Evolutionary conservation across 2,113 vertebrate genomes (phyloP).

Genomic region (Pedetes capensis): DNA sequence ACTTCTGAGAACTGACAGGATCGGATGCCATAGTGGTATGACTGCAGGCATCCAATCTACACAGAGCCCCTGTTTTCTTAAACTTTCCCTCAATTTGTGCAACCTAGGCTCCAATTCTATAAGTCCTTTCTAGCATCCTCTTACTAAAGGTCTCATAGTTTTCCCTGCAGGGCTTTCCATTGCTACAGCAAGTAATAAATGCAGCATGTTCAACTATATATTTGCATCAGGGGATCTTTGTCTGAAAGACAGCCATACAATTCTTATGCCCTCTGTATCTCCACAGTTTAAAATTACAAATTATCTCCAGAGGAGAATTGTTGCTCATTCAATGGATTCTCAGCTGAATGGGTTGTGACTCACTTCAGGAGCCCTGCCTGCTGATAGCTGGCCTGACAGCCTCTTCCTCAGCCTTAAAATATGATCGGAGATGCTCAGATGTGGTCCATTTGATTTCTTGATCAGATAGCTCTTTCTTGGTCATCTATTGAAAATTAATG

Average conservation of each 20-base stretch:
- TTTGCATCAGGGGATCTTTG: not conserved
- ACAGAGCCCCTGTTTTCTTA: not conserved
- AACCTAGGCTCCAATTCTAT: too few relatives aligned
- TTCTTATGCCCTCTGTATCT: not conserved
- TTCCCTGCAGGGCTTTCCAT: rapidly evolving
- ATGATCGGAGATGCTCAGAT: not conserved
- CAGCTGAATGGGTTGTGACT: not conserved
- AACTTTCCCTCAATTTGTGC: not conserved
- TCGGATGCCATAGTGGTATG: too few relatives aligned
- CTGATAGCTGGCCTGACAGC: too few relatives aligned
- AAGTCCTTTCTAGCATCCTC: not conserved
- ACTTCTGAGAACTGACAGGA: too few relatives aligned
- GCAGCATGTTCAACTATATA: not conserved
- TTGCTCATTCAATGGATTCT: not conserved
- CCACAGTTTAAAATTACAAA: not conserved
- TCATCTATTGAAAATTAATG: not conserved
- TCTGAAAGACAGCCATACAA: not conserved
- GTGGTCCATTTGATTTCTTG: not conserved
- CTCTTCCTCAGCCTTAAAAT: not conserved
- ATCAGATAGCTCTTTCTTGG: not conserved
- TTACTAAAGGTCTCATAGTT: not conserved
- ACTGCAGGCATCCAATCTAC: not conserved
- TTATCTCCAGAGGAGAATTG: not conserved
- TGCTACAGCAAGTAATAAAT: not conserved
- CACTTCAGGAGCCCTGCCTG: not conserved